Base-by-base conservation (phyloP, 2,888 invertebrate species). In the Sinopyrophorus schimmeli region DNA sequence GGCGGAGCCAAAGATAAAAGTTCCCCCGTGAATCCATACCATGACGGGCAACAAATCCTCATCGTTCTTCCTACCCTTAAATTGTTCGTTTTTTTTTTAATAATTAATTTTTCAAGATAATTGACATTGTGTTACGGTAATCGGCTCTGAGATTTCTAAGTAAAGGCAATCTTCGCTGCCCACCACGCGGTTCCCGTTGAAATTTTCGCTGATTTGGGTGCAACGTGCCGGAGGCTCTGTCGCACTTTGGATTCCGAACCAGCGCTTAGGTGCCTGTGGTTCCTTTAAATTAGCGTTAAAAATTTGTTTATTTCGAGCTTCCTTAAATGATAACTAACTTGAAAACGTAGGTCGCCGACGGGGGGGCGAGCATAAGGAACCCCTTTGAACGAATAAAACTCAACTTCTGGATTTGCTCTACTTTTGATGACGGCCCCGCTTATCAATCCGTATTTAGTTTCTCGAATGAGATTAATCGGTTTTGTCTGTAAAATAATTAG, bases 1-100 rank as follows among this genome's bases (percentile, higher is more conserved):
- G 6, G 15, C 47, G 3, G 55, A 47, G 6, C 60, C 60, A 37
- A 55, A 53, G 4, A 53, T 41, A 23, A 60, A 63, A n/a, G 48
- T 48, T 16, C 64, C 64, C 3, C 60, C 61, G 40, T 64, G 60
- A 5, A 63, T 57, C 35, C 54, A 54, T n/a, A 64, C 54, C 41
- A 64, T 49, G 2, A 64, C 64, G 10, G 64, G 61, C n/a, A 61
- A 32, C 4, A 32, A 9, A 7, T 18, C 42, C 6, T 50, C 26
- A 15, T 40, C 26, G 54, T 41, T 50, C 12, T 57, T 58, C 21
- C 9, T 17, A 24, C 15, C 34, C 30, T 37, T 3, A 32, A 10
- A 17, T 4, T 10, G 3, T 5, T 2, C 3, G 2, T 16, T 5
- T 35, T 35, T 17, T 20, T 7, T 18, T 6, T 6, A 11, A 16